Base-by-base conservation (phyloP, 2,113 vertebrate genomes). In the Clarias magur region DNA sequence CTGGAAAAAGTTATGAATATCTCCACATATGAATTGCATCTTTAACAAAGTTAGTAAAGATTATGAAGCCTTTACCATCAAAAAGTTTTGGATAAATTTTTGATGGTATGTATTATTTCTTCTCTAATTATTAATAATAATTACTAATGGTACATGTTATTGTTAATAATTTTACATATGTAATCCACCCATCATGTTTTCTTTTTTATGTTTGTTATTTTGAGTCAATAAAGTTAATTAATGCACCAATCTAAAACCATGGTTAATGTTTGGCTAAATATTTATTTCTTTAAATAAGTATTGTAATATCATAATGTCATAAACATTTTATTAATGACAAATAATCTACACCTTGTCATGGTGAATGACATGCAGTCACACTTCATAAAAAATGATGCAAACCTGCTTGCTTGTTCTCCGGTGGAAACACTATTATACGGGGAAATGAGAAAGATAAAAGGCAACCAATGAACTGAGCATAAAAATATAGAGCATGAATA, bases 291-390 rank as follows among this genome's bases (percentile, higher is more conserved):
- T 76, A 73, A 60, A 75, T 54, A 68, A 38, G 19, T 3, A 42
- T 13, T 11, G 25, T 10, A 19, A n/a, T 5, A 30, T 30, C n/a
- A 57, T 27, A 70, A 54, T 5, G 1, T 86, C 42, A 78, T 60
- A 60, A 80, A 80, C 63, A 80, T 80, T 89, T 86, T 86, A 86
- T 84, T 57, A 83, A 68, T 85, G 68, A 82, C 72, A 88, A 82
- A 82, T 85, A 75, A 57, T 79, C 15, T 70, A 65, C 80, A 86
- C 70, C 67, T 57, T 78, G 75, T 53, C 30, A 79, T 62, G 21
- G 27, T 70, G 72, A 68, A 76, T 15, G 68, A 68, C 79, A 78
- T 86, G 88, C 54, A 88, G 15, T 67, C 65, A 62, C 17, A 60
- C 65, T 82, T 57, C 27, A 59, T 65, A 82, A 84, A 30, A 42